A percentile compares a stretch with the other conserved stretches of the same genome.
Conservation (phyloP, 92 coral and sea anemone species). For the Paramuricea clavata region DNA sequence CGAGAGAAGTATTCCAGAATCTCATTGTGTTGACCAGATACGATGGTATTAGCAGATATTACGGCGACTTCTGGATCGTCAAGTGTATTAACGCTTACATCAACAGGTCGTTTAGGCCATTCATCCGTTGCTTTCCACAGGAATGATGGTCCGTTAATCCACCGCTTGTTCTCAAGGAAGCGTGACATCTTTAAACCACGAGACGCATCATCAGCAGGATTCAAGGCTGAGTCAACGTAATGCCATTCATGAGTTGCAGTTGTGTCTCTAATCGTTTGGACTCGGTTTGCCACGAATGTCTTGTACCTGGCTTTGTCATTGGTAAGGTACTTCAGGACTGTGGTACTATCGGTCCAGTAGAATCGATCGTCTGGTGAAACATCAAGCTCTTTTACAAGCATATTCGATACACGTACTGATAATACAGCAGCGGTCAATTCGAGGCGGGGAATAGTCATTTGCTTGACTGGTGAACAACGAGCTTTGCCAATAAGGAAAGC, state of each 20-base stretch:
- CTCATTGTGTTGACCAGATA: neutral
- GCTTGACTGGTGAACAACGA: constrained; percentile 18
- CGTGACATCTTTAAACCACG: constrained; percentile 13
- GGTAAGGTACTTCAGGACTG: constrained; percentile 49
- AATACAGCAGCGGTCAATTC: constrained; percentile 59
- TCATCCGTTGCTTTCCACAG: neutral
- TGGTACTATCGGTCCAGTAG: constrained; percentile 59
- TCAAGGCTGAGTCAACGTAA: constrained; percentile 27
- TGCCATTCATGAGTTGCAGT: constrained; percentile 40
- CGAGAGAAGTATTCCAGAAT: constrained; percentile 27
- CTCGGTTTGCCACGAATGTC: constrained; percentile 57
- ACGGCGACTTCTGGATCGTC: constrained; percentile 49
- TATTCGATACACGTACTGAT: constrained; percentile 28
- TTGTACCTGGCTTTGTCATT: constrained; percentile 42
- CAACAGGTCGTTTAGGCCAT: neutral
- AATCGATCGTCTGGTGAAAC: constrained; percentile 13
- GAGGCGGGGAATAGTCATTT: constrained; percentile 54
- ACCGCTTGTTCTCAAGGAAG: neutral
- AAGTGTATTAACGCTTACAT: neutral
- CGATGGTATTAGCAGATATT: constrained; percentile 1
- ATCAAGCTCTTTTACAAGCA: constrained; percentile 26
- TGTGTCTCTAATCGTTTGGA: constrained; percentile 39
- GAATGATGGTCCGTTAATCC: constrained; percentile 25
- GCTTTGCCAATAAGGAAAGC: constrained; percentile 42
- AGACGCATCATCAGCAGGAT: constrained; percentile 62